Evolutionary conservation across 1,140 invertebrate species (phyloP), one percentile per base, ranked within the genome.

Genomic region (Hormaphis cornu): DNA sequence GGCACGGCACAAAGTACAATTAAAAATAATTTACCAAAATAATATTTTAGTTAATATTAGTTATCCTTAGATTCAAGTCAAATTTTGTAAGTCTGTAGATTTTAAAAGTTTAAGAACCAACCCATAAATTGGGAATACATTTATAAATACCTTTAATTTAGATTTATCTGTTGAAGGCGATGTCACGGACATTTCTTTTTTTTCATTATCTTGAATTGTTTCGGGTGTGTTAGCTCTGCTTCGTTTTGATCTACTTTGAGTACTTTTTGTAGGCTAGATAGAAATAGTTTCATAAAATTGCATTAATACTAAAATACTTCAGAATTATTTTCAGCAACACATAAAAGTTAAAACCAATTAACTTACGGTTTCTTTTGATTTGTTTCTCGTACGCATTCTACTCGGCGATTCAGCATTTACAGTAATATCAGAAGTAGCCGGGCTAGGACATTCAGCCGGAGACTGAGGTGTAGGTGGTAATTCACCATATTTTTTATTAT

Each of bases 361-460:
- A 53, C n/a, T 48, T 71, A 82, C 80, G 71, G 80, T 81, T 80
- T 89, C 88, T 79, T 90, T 90, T 71, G 81, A 84, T 79, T 92
- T 90, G 74, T 92, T 93, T 73, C 90, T 82, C 40, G 91, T 93
- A 76, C 91, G 84, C 87, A 93, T 91, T 78, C 90, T 86, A 76
- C 89, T 89, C 53, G 89, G 88, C 9, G 61, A 66, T 48, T 66
- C 61, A 50, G 61, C 61, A 33, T 42, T 66, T 22, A 50, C 28
- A 48, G 61, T 66, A 14, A 66, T 14, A 50, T 66, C 61, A 77
- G 87, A 89, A 75, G 85, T 85, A 76, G 91, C 89, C 72, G 86
- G 87, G 74, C 84, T 86, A 74, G 89, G 87, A 73, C 83, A 82
- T 61, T 85, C 84, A 75, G 87, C 85, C 72, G 87, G 87, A 53